These are phyloP conservation scores for Pseudobourletiella spinata DNA, from an alignment of 1,140 invertebrate species.

Conservation along the genomic window DNA sequence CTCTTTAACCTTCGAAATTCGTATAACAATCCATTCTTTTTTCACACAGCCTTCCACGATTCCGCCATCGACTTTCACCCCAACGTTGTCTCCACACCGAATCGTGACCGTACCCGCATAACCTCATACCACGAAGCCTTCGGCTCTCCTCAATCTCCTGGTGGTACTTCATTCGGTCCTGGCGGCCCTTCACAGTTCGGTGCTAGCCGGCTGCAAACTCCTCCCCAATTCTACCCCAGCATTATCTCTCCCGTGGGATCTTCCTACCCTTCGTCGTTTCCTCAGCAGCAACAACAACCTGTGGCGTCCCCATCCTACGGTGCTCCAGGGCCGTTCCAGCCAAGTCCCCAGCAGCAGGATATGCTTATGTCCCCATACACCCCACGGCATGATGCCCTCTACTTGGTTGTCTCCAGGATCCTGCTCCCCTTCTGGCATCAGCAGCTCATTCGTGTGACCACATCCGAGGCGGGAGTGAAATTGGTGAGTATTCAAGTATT, in stretches of 20 bases:
- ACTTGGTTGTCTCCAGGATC: constrained; percentile 78
- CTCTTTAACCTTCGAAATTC: too few relatives aligned
- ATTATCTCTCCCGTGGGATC: neutral
- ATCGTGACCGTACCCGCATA: neutral
- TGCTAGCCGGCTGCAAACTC: neutral
- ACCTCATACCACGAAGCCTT: neutral
- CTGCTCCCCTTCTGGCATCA: constrained; percentile 68
- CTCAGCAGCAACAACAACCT: constrained; percentile 27
- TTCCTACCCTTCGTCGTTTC: neutral
- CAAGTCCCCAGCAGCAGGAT: constrained; percentile 10
- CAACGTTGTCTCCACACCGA: constrained; percentile 39
- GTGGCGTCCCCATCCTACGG: too few relatives aligned
- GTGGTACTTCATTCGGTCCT: neutral
- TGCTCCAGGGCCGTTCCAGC: constrained; percentile 5
- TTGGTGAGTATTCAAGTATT: too few relatives aligned
- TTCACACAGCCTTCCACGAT: constrained; percentile 3
- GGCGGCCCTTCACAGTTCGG: neutral
- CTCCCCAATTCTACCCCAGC: neutral
- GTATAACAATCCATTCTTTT: neutral
- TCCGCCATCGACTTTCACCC: constrained; percentile 38
- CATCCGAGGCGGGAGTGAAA: too few relatives aligned
- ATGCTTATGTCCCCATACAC: constrained; percentile 57
- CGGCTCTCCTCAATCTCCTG: neutral
- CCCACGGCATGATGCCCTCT: constrained; percentile 85
- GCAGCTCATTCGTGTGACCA: constrained; percentile 35